phyloP scores from a whole-genome alignment of 1,140 invertebrate species.

The Pachyrhynchus sulphureomaculatus region DNA sequence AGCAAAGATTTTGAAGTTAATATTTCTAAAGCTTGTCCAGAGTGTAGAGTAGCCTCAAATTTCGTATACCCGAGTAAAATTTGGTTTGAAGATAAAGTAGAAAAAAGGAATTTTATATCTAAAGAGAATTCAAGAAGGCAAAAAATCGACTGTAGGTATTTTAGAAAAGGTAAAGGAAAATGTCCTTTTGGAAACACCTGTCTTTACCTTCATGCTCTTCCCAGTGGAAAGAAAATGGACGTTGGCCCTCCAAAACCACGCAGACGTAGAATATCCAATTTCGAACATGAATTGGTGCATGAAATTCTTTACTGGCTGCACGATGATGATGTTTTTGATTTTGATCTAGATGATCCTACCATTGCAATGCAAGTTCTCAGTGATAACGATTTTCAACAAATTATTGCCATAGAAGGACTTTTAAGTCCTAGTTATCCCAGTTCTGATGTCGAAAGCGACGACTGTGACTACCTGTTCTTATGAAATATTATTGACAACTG shows the following conservation, averaged over 20 bases:
- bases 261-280: conserved; percentile 40
- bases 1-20: conserved; percentile 72
- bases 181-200: conserved; percentile 91
- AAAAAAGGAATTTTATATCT: conserved; percentile 83
- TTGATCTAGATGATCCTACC: conserved; percentile 11
- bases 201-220: conserved; percentile 81
- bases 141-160: conserved; percentile 85
- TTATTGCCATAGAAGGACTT: conserved; percentile 18
- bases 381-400: conserved; percentile 15
- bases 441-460: conserved; percentile 7
- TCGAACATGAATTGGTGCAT: conserved; percentile 14
- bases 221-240: conserved; percentile 74
- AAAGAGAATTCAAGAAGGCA: conserved; percentile 68
- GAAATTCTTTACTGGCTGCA: conserved; percentile 29
- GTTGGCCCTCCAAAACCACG: conserved; percentile 65
- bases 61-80: conserved; percentile 85
- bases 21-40: conserved; percentile 72
- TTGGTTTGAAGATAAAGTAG: conserved; percentile 82
- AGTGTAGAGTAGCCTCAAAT: conserved; percentile 75
- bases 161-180: conserved; percentile 72
- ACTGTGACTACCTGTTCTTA: neutral
- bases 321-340: neutral
- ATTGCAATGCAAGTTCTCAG: conserved; percentile 30
- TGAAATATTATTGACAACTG: no score
- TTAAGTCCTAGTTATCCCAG: conserved; percentile 1